Evolutionary conservation across 1,140 invertebrate genomes (phyloP).

Genomic region (Drosophila ironensis): DNA sequence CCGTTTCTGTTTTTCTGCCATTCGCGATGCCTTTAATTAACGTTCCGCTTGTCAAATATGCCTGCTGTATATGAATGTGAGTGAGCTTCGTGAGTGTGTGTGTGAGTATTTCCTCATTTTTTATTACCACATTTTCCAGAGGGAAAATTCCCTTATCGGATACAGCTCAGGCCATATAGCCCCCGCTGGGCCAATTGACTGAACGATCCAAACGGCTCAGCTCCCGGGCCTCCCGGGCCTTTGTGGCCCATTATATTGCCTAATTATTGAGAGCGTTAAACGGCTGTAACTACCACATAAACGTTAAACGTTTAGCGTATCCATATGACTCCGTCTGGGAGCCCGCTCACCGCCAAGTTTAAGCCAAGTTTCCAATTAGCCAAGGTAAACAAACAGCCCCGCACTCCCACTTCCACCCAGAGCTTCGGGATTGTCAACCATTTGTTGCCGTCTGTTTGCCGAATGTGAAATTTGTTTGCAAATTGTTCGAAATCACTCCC

Average conservation of each 20-base stretch:
- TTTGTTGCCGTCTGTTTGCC: constrained; percentile 8
- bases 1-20: constrained; percentile 11
- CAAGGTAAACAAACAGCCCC: constrained; percentile 15
- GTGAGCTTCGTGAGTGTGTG: background rate
- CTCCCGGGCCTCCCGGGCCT: constrained; percentile 1
- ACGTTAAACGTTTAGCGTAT: background rate
- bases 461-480: constrained; percentile 24
- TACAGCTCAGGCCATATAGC: constrained; percentile 4
- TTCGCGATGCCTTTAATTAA: constrained; percentile 61
- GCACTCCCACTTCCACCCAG: too few relatives aligned
- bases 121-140: constrained; percentile 36
- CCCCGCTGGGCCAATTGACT: constrained; percentile 58
- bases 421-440: background rate
- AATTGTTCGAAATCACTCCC: constrained; percentile 34
- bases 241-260: constrained; percentile 43
- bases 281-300: constrained; percentile 28
- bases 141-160: constrained; percentile 6
- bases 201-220: constrained; percentile 25
- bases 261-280: constrained; percentile 39
- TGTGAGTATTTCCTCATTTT: constrained; percentile 28
- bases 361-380: constrained; percentile 23
- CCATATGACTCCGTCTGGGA: background rate
- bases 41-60: constrained; percentile 51
- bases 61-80: background rate
- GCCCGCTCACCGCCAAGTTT: background rate